Evolutionary conservation across 2,797 vertebrate species (phyloP).

Genomic region (Echeneis naucrates): DNA sequence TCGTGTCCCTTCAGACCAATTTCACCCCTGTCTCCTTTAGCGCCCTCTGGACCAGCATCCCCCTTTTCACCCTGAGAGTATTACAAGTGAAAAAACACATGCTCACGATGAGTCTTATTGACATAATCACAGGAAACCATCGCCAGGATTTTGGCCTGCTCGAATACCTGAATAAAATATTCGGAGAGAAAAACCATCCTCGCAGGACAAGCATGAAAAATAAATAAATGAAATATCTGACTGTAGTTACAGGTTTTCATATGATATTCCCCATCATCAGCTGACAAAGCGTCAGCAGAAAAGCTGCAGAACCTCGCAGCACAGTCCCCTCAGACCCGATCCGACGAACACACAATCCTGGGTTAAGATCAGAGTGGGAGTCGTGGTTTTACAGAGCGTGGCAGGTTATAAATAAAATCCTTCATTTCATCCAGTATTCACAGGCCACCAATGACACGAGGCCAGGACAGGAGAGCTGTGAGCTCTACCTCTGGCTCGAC

Average conservation of each 20-base stretch:
- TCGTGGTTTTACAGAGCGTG: background rate
- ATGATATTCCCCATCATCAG: background rate
- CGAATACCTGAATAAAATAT: conserved; percentile 5
- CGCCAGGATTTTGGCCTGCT: background rate
- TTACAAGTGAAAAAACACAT: conserved; percentile 16
- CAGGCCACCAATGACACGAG: background rate
- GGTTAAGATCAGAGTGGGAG: background rate
- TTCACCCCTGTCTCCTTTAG: conserved; percentile 88
- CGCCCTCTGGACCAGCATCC: conserved; percentile 89
- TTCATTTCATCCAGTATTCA: conserved; percentile 3
- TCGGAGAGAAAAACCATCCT: background rate
- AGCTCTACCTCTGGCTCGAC: background rate
- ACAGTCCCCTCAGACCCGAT: background rate
- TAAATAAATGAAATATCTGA: background rate
- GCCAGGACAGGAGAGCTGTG: background rate
- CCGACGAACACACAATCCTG: background rate
- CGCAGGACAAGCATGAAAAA: background rate
- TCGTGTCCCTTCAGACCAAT: conserved; percentile 92
- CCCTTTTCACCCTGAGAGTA: conserved; percentile 92
- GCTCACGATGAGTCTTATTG: background rate
- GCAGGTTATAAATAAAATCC: conserved; percentile 17
- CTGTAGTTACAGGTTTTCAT: background rate
- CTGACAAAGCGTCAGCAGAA: background rate
- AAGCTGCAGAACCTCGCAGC: background rate
- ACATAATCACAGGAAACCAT: background rate